Evolutionary conservation across 1,140 invertebrate species (phyloP), one percentile per base, ranked within the genome.

Genomic region (Ephestia elutella): DNA sequence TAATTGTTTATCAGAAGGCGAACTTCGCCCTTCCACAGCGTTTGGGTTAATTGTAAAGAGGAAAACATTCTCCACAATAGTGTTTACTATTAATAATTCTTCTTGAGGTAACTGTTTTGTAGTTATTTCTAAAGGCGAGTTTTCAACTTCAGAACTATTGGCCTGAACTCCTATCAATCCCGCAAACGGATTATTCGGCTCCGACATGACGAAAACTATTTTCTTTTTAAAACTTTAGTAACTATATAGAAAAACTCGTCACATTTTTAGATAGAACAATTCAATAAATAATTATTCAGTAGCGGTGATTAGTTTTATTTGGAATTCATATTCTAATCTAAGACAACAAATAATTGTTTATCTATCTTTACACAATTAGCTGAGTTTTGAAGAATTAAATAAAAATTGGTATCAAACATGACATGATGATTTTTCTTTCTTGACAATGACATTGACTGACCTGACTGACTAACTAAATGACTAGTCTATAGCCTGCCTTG

Each of bases 41-140:
- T 90, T 80, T 64, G 85, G 70, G 70, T 92, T 90, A 51, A 95
- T 76, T 0, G 93, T 93, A 55, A 95, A 90, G 56, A 91, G 90
- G 80, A 95, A 94, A 70, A 94, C 90, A 69, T 91, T 85, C 75
- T 93, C 91, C 35, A 94, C 80, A 20, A 93, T 78, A 58, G 73
- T 78, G 60, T 88, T 88, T 57, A 86, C 73, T 50, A 71, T 75
- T 67, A 75, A 66, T 48, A 68, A 54, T 53, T 78, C 70, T 59
- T 78, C 70, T 44, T 71, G 67, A 18, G 19, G 50, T 53, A 53
- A 53, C 50, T 53, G 50, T 53, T 20, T 25, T 13, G 66, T 60
- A 15, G 5, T 44, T 15, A 65, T 63, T 59, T 72, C 58, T 38
- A 74, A 58, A 13, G 69, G 25, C 56, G 60, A 51, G 54, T 68